Conservation (phyloP, 53 echinoderm and acorn worm genomes). For the Echinometra lucunter region DNA sequence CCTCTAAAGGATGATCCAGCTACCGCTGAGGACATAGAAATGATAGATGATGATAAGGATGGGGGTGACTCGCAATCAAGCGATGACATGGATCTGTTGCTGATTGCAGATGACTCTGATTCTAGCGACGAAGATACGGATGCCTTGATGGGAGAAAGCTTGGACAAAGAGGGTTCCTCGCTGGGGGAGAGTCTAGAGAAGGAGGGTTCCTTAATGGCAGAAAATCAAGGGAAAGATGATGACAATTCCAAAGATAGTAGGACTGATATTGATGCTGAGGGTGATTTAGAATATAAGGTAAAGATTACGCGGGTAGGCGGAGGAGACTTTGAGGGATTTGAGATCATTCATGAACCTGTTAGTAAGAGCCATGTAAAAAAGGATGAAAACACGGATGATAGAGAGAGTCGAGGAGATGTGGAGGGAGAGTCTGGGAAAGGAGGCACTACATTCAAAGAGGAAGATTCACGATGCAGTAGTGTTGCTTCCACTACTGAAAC, state of each 20-base stretch:
- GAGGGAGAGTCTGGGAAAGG: not conserved
- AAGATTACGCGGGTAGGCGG: slow-evolving; percentile 45
- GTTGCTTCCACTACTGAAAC: not conserved
- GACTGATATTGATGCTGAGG: not conserved
- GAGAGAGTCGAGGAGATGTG: not conserved
- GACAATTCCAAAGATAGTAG: not conserved
- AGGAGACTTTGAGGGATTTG: slow-evolving; percentile 53
- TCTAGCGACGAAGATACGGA: slow-evolving; percentile 50
- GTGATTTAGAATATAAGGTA: slow-evolving; percentile 49
- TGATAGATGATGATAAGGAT: not conserved
- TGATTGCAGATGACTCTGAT: slow-evolving; percentile 51
- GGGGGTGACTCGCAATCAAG: slow-evolving; percentile 1
- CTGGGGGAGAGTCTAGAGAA: slow-evolving; percentile 6
- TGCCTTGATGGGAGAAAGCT: not conserved
- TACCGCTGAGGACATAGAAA: not conserved
- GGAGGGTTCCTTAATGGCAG: not conserved
- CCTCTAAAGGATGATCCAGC: no score
- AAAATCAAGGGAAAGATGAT: not conserved
- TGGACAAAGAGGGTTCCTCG: not conserved
- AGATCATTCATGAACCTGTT: slow-evolving; percentile 59
- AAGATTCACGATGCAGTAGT: not conserved
- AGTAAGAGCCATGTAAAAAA: not conserved
- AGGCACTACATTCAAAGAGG: not conserved
- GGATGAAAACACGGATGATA: not conserved
- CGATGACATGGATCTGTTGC: slow-evolving; percentile 54